Conservation (phyloP, 1,140 invertebrate species). For the Eupristina koningsbergeri region DNA sequence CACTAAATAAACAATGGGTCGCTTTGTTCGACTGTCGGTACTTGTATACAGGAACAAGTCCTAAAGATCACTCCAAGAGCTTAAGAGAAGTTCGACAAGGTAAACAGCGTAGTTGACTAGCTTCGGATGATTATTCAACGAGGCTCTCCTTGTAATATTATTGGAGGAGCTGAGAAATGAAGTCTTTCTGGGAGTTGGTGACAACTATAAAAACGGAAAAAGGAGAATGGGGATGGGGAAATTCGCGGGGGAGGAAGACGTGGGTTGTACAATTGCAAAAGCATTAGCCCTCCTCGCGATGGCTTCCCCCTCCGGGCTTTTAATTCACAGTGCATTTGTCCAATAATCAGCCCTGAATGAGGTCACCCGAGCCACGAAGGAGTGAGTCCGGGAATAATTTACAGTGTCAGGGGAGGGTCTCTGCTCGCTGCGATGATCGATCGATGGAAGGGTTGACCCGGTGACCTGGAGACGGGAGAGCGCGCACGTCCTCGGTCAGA, state of each 20-base stretch:
- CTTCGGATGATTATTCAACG: background rate
- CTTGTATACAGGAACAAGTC: no score
- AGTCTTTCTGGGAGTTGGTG: background rate
- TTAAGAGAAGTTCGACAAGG: background rate
- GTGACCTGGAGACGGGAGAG: constrained; percentile 37
- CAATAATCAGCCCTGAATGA: constrained; percentile 24
- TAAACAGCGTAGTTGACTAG: background rate
- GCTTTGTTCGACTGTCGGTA: no score
- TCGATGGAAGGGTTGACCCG: constrained; percentile 48
- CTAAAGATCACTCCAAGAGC: background rate
- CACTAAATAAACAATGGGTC: background rate
- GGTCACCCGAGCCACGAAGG: background rate
- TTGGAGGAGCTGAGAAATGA: background rate
- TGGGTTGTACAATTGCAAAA: background rate
- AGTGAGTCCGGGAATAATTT: constrained; percentile 39
- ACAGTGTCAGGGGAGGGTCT: background rate
- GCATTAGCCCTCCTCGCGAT: background rate
- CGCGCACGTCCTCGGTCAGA: background rate
- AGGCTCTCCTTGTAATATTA: background rate
- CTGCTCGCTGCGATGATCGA: background rate
- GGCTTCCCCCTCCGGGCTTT: no score
- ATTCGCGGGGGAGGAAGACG: background rate
- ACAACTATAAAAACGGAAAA: background rate
- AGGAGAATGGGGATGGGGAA: background rate
- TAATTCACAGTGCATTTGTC: background rate